These are phyloP conservation scores for Aurelia aurita DNA, from an alignment of 30 jellyfish, hydroid and myxozoan genomes.

Conservation along the genomic window DNA sequence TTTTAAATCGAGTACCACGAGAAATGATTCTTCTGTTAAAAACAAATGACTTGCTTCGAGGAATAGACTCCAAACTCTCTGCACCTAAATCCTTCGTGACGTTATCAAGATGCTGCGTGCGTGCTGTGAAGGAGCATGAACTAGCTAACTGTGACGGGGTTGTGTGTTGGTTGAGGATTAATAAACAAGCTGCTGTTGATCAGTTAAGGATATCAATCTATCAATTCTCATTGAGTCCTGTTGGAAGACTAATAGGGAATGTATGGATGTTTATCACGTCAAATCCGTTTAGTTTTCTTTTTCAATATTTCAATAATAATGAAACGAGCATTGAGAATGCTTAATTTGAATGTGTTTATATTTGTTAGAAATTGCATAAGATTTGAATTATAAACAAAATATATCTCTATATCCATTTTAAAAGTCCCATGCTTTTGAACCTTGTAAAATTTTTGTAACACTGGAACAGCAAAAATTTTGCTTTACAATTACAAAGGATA, in stretches of 20 bases:
- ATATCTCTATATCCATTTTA: no score
- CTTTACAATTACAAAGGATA: no score
- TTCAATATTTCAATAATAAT: neutral
- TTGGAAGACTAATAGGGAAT: constrained; percentile 4
- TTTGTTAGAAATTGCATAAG: no score
- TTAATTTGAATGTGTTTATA: neutral
- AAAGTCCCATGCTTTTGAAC: no score
- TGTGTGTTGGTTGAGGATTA: constrained; percentile 13
- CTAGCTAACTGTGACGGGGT: constrained; percentile 45
- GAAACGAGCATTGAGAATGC: neutral
- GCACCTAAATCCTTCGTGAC: constrained; percentile 81
- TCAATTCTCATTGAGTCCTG: constrained; percentile 33
- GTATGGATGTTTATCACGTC: constrained; percentile 6
- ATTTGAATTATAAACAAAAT: no score
- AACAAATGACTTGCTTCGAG: constrained; percentile 93
- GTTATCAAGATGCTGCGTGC: constrained; percentile 84
- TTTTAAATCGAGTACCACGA: constrained; percentile 84
- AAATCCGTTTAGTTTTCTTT: constrained; percentile 13
- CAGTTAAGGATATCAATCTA: constrained; percentile 52
- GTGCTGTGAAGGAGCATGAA: constrained; percentile 79
- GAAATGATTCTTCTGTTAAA: constrained; percentile 89
- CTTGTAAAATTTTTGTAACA: no score
- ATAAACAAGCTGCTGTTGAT: constrained; percentile 51
- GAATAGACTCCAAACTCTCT: constrained; percentile 81
- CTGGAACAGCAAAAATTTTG: no score